Evolutionary conservation across 1,140 invertebrate genomes (phyloP), one percentile per base, ranked within the genome.

Genomic region (Macrostomum lignano): DNA sequence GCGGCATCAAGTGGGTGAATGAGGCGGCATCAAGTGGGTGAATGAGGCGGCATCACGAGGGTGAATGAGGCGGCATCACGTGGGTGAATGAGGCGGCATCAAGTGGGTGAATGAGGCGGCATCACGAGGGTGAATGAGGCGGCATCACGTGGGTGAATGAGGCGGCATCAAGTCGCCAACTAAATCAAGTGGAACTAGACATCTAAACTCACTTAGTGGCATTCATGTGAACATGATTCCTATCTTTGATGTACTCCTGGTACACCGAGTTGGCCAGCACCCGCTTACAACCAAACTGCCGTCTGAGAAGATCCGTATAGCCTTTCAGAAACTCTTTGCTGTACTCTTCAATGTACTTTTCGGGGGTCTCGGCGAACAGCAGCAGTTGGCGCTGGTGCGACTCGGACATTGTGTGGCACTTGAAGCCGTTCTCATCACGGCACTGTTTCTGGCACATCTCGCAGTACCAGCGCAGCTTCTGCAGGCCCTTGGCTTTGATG

Each of bases 391-490:
- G 58, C 51, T 98, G 88, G 64, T 98, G 91, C 0, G 79, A 77
- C 52, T 94, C 91, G 0, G 81, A 91, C 63, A 70, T 78, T 1
- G 76, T 81, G 47, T 98, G 91, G 63, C 91, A 98, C 56, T 98
- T 98, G 51, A 96, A 98, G 1, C 91, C 91, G 61, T 98, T 96
- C 52, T 88, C 82, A 54, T 98, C 91, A 21, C 91, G 64, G 49
- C 91, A 98, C 47, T 98, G 91, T 61, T 98, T 98, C 47, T 91
- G 71, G 65, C 91, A 98, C 84, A 96, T 94, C 60, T 98, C 84
- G 61, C 91, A 98, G 48, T 81, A 98, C 84, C 82, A 98, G 47
- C 81, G 65, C 31, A 98, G 55, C 55, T 98, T 98, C 52, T 98
- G 88, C 9, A 98, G 61, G 11, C 91, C 91, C 60, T 96, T 96